Evolutionary conservation across 2,888 invertebrate species (phyloP), one percentile per base, ranked within the genome.

Genomic region (Linyphia triangularis): DNA sequence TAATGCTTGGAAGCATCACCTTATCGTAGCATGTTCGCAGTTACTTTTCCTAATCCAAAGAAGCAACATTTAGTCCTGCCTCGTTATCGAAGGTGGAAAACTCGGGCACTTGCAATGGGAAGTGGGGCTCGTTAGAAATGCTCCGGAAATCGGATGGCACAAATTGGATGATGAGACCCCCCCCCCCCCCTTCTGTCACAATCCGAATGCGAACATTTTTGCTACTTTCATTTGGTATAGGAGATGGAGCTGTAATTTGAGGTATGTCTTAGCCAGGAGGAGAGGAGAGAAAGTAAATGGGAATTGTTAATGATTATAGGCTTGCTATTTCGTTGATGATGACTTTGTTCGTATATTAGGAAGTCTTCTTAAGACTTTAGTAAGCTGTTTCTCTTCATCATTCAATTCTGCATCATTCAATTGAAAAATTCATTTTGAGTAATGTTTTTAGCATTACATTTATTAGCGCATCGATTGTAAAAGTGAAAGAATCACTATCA

Each of bases 41-140:
- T 43, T 43, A 43, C 65, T 26, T 2, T 65, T n/a, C 40, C n/a
- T 33, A 75, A 37, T 75, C 61, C 37, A 26, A 2, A 24, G 28
- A 4, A 61, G 37, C 77, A 22, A 16, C 63, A 63, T 77, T 77
- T 61, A 65, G 65, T 51, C 78, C 65, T 28, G 43, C 26, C 65
- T 78, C 67, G 51, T 78, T 78, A 78, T 26, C 65, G 78, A 3
- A 57, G 30, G 57, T 28, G 43, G 78, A 51, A n/a, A n/a, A 40
- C 24, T 63, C 22, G 30, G 22, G 40, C 77, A 77, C 77, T 77
- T 77, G n/a, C 37, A 19, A 24, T 40, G 30, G 67, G 33, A 78
- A 78, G 78, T 78, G 22, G 26, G 65, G 65, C 40, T 78, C 78
- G 65, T 78, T 78, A 78, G 78, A 78, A 51, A 67, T 43, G 65